A percentile compares a stretch with the other conserved stretches of the same genome.
Evolutionary conservation across 2,113 vertebrate genomes (phyloP).

Genomic region (Octodon degus): DNA sequence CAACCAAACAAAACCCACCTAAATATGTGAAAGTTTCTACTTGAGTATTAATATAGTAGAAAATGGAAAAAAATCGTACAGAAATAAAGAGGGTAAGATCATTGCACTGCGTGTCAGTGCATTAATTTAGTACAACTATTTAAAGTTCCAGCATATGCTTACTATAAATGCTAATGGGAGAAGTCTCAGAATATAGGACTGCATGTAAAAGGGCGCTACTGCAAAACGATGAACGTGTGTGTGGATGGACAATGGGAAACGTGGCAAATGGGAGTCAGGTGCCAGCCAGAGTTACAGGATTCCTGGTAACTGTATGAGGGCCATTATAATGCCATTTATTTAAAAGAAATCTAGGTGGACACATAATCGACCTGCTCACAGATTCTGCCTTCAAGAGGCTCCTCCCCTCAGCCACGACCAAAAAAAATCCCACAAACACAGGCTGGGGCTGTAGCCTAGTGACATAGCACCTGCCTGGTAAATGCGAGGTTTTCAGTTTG

Average conservation of each 20-base stretch:
- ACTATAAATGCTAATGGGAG: neutral
- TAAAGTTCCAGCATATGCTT: neutral
- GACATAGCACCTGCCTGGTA: too few relatives aligned
- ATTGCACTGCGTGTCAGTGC: neutral
- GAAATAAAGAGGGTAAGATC: neutral
- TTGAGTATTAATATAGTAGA: neutral
- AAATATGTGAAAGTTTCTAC: neutral
- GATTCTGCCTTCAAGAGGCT: neutral
- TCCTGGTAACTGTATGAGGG: neutral
- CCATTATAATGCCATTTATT: neutral
- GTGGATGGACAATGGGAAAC: neutral
- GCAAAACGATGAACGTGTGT: neutral
- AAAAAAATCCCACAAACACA: too few relatives aligned
- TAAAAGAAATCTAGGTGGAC: neutral
- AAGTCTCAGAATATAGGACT: neutral
- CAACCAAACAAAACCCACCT: neutral
- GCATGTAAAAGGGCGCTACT: neutral
- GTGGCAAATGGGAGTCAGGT: neutral
- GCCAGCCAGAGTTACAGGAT: neutral
- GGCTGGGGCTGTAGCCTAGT: too few relatives aligned
- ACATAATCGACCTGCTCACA: neutral
- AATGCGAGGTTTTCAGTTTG: too few relatives aligned
- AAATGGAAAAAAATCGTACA: slow-evolving; percentile 24
- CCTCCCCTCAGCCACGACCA: too few relatives aligned
- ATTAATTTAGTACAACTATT: neutral